These are phyloP conservation scores for Lichenostomus cassidix DNA, from an alignment of 2,113 vertebrate genomes.

Conservation along the genomic window DNA sequence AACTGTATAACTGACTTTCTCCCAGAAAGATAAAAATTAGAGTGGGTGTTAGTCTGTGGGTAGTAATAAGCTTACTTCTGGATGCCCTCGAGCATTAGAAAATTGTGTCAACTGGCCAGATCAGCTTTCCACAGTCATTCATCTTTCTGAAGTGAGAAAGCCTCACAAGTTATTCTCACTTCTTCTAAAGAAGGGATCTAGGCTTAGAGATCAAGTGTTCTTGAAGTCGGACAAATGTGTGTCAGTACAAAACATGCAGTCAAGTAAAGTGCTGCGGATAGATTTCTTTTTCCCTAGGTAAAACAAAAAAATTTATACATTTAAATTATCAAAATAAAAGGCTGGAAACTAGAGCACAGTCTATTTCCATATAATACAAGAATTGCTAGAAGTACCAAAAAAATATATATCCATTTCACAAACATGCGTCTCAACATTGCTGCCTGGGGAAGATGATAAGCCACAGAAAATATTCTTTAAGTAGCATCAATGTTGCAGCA, in stretches of 20 bases:
- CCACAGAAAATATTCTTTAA: background rate
- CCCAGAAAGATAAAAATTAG: background rate
- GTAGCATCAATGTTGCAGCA: background rate
- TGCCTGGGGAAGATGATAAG: background rate
- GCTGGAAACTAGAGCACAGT: background rate
- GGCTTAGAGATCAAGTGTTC: background rate
- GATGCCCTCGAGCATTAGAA: background rate
- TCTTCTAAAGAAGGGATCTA: background rate
- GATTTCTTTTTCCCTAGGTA: background rate
- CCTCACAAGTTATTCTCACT: background rate
- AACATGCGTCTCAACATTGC: background rate
- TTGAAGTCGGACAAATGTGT: background rate
- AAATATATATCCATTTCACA: background rate
- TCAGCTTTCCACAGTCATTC: background rate
- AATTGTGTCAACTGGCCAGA: background rate
- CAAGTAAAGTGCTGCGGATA: background rate
- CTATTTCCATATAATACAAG: background rate
- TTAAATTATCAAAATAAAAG: background rate
- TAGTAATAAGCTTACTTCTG: background rate
- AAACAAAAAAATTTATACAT: background rate
- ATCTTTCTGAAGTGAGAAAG: background rate
- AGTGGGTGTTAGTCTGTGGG: background rate
- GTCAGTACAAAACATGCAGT: background rate
- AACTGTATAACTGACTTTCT: background rate
- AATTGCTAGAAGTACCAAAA: background rate